Base-by-base conservation (phyloP, 2,797 vertebrate species). In the Sebastes iracundus region DNA sequence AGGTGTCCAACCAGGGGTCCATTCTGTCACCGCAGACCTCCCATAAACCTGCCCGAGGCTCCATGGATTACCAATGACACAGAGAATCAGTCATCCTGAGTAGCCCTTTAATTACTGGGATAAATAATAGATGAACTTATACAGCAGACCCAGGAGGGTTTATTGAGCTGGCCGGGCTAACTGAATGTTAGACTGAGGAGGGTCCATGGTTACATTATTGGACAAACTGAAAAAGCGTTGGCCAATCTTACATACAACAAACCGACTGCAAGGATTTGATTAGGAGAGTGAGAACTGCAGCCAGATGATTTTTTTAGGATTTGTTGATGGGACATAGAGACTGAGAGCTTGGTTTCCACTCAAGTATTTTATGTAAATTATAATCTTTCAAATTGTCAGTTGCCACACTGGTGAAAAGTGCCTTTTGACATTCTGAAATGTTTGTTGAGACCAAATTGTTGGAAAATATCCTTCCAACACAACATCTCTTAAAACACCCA, bases 61-160 rank as follows among this genome's bases (percentile, higher is more conserved):
- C 67, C 27, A 72, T 88, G 75, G 86, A 93, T 90, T 91, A 86
- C 79, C 70, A 68, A 13, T 85, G 74, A 85, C 80, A 80, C 72
- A 59, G 71, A 74, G 55, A 87, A 89, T 90, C 85, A 87, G 84
- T 91, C 86, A 91, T 91, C 87, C 79, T 81, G 85, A 89, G 83
- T 70, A 87, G 79, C 73, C 75, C 88, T 94, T 94, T 92, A 93
- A 94, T 92, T 94, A 92, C 77, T 63, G 55, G 10, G 59, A 89
- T 93, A 83, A 90, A 94, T 92, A 94, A 91, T 92, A 87, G 64
- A 91, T 91, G 69, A 83, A 78, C 49, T 72, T 78, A 88, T 75
- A 80, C 68, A 79, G 82, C 74, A 75, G 80, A 80, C 67, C 80
- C 79, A 79, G 9, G 2, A 83, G 80, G 89, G 65, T 70, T 88